Evolutionary conservation across 2,888 invertebrate species (phyloP), one percentile per base, ranked within the genome.

Genomic region (Didymodactylos carnosus): DNA sequence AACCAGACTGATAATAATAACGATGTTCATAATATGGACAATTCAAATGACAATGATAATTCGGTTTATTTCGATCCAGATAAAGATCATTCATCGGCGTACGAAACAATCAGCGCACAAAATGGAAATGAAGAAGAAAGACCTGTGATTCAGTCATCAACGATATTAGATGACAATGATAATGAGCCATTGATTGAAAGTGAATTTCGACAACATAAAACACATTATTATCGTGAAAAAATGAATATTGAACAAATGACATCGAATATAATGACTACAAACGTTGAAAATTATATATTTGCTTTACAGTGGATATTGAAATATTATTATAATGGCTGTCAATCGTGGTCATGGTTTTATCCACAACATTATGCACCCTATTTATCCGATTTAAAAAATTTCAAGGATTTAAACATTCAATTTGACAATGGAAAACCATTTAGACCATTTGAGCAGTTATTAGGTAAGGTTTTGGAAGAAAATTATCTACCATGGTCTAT

Each of bases 281-380:
- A 40, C 25, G 27, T 70, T 27, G 25, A 39, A 23, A 14, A 71
- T 29, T 98, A 95, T 82, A 89, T 97, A 14, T 86, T 89, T 51
- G 95, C 94, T 0, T 88, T 98, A 71, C 95, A 97, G 79, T 98
- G 97, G 97, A 92, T 93, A 81, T 85, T 97, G 25, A 87, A 90
- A 81, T 98, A 98, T 83, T 98, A 98, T 83, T 97, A 94, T 84
- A 89, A 91, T 79, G 97, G 97, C 10, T 92, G 94, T 69, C 90
- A 90, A 72, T 94, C 94, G 0, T 98, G 98, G 98, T 91, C 92
- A 40, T 98, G 97, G 97, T 85, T 79, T 84, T 98, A 94, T 83
- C 94, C 94, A 0, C 91, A 92, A 81, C 95, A 98, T 83, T 98
- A 97, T 84, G 91, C 95, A 0, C 97, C 97, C 0, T 76, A 70